A percentile compares a stretch with the other conserved stretches of the same genome.
Evolutionary conservation across 2,113 vertebrate genomes (phyloP).

Genomic region (Pimephales promelas): DNA sequence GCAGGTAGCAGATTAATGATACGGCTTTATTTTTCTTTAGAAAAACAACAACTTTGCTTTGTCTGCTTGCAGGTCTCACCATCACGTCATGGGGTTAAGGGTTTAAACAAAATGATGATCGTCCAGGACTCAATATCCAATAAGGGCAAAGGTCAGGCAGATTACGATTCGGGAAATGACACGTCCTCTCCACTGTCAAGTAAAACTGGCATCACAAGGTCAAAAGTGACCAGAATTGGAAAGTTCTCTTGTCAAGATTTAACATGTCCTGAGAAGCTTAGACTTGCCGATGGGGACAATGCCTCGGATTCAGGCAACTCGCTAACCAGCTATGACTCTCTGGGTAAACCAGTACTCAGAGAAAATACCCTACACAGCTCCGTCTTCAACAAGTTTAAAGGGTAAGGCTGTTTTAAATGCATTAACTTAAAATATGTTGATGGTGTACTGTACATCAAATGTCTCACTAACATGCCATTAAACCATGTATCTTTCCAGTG

Average conservation of each 20-base stretch:
- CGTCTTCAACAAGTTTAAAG: constrained; percentile 62
- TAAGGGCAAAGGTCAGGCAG: constrained; percentile 79
- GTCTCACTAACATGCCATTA: not conserved
- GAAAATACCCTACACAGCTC: constrained; percentile 73
- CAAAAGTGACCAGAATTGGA: constrained; percentile 78
- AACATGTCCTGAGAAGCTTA: constrained; percentile 77
- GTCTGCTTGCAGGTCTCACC: constrained; percentile 93
- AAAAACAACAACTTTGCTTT: constrained; percentile 66
- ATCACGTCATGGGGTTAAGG: constrained; percentile 78
- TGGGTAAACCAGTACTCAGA: constrained; percentile 78
- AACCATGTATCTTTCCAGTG: not conserved
- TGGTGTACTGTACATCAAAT: not conserved
- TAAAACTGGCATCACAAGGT: constrained; percentile 82
- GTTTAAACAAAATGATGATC: constrained; percentile 81
- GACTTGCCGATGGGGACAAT: constrained; percentile 80
- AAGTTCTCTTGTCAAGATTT: constrained; percentile 57
- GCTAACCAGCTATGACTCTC: constrained; percentile 90
- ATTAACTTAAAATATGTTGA: not conserved
- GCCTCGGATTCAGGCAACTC: constrained; percentile 97
- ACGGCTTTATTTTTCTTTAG: constrained; percentile 35
- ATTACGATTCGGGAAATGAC: constrained; percentile 97
- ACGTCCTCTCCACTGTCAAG: constrained; percentile 92
- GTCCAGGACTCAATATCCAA: constrained; percentile 71
- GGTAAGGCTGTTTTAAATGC: constrained; percentile 59
- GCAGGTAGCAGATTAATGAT: constrained; percentile 73